Evolutionary conservation across 2,797 vertebrate species (phyloP), one percentile per base, ranked within the genome.

Genomic region (Mormyrops attenuatus): DNA sequence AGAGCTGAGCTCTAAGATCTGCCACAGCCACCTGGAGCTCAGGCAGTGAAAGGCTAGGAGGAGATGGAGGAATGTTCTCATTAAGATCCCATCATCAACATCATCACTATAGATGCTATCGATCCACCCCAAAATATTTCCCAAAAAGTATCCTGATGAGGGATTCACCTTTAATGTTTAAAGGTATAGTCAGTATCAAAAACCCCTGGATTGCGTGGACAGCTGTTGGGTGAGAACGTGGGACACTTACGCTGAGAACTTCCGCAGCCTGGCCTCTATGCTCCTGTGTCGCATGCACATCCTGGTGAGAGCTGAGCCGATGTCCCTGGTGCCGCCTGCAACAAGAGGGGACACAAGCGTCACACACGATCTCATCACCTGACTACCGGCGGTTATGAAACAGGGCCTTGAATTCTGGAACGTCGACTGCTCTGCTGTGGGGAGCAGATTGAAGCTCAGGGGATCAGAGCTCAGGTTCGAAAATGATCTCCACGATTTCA

Each of bases 281-380:
- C 95, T 95, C 88, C 95, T 93, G 88, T 96, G 95, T 84, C 95
- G 94, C 95, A 96, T 95, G 91, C 95, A 96, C 95, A 96, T 96
- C 92, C 95, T 95, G 91, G 95, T 96, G 90, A 96, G 95, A 5
- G 95, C 94, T 0, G 95, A 95, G 0, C 95, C 95, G 26, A 96
- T 95, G 92, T 96, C 95, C 89, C 94, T 94, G 38, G 95, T 96
- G 7, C 95, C 95, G 11, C 95, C 95, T 96, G 93, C 52, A 84
- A 84, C 0, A 3, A n/a, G 80, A 47, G n/a, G 80, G 80, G 38
- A 84, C 11, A 50, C 52, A 0, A 26, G 26, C n/a, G 6, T 38
- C 69, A 77, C 69, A 41, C 2, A 0, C 34, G 22, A 26, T 53
- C 8, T 26, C 30, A 9, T n/a, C 63, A 8, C 63, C 69, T 6